phyloP scores from a whole-genome alignment of 2,113 vertebrate species.

The Mirza zaza region DNA sequence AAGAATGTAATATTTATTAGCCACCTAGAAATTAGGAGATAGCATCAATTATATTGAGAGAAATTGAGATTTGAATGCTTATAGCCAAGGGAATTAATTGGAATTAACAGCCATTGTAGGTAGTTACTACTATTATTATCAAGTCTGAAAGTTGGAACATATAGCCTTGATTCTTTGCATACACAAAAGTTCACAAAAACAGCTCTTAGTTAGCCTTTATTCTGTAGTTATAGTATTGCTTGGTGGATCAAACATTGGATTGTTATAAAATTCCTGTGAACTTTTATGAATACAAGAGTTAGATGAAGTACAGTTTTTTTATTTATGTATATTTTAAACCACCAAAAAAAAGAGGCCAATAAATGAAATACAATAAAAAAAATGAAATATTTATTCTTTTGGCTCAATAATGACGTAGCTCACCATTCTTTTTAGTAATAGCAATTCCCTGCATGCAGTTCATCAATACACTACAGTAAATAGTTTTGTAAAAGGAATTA shows the following conservation, averaged over 20 bases:
- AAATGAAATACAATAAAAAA: conserved; percentile 90
- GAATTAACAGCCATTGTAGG: not conserved
- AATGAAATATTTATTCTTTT: conserved; percentile 95
- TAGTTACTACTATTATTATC: not conserved
- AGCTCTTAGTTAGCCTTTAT: conserved; percentile 51
- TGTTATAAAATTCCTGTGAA: conserved; percentile 62
- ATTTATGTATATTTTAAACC: conserved; percentile 58
- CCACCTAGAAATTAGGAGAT: not conserved
- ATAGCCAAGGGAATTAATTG: not conserved
- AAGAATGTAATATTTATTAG: not conserved
- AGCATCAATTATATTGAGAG: not conserved
- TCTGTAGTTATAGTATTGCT: conserved; percentile 17
- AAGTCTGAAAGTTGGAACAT: not conserved
- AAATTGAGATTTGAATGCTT: not conserved
- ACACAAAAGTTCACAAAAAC: conserved; percentile 44
- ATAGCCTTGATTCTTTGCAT: not conserved
- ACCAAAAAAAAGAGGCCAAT: conserved; percentile 79
- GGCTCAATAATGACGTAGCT: conserved; percentile 88
- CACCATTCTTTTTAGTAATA: conserved; percentile 87
- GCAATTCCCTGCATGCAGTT: conserved; percentile 94
- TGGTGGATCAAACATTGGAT: not conserved
- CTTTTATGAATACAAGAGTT: conserved; percentile 55
- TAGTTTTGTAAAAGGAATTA: conserved; percentile 90
- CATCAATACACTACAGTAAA: conserved; percentile 90
- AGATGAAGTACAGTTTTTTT: conserved; percentile 51